Evolutionary conservation across 2,888 invertebrate species (phyloP).

Genomic region (Hypomecis atomaria): DNA sequence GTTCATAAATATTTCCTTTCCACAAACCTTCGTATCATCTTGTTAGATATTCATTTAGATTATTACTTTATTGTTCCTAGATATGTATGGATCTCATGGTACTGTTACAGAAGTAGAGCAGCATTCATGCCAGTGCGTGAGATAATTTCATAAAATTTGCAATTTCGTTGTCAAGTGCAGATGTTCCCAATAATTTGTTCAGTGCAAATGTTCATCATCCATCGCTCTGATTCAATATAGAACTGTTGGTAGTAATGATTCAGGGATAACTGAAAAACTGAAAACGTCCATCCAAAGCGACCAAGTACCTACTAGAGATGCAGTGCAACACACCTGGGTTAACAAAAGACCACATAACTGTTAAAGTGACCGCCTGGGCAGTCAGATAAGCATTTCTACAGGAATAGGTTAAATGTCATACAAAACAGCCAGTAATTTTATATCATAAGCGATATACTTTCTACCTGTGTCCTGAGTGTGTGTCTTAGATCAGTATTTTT

Average conservation of each 20-base stretch:
- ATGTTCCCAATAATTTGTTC: constrained; percentile 4
- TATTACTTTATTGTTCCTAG: neutral
- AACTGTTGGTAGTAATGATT: too few relatives aligned
- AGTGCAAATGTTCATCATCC: constrained; percentile 5
- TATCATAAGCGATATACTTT: constrained; percentile 3
- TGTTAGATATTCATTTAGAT: too few relatives aligned
- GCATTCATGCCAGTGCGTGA: neutral
- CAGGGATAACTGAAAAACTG: neutral
- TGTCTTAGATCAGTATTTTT: neutral
- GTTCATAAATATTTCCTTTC: neutral
- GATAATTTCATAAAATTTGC: neutral
- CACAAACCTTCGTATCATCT: neutral
- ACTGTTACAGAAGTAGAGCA: neutral
- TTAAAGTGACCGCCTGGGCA: constrained; percentile 6
- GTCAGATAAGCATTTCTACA: neutral
- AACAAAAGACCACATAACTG: constrained; percentile 15
- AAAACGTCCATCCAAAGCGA: neutral
- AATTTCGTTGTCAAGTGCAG: constrained; percentile 11
- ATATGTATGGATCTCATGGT: neutral
- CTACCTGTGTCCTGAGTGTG: constrained; percentile 13
- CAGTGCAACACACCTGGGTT: constrained; percentile 12
- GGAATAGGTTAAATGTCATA: neutral
- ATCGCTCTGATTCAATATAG: neutral
- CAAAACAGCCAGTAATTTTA: constrained; percentile 3
- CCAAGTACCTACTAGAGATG: constrained; percentile 9